These are phyloP conservation scores for Aphaenogaster ashmeadi DNA, from an alignment of 1,140 invertebrate genomes.

Conservation along the genomic window DNA sequence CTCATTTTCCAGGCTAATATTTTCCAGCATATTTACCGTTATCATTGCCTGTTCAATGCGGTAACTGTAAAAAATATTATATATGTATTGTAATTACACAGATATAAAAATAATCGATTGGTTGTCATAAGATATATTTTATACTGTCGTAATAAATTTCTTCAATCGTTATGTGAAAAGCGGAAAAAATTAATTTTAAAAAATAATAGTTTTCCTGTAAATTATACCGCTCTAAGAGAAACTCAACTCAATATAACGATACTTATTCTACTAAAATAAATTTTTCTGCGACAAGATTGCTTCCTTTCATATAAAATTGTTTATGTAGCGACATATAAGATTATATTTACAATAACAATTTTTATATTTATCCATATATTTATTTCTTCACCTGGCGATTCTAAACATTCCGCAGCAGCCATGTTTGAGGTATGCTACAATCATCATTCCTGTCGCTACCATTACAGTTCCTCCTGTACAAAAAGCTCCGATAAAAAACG, in stretches of 20 bases:
- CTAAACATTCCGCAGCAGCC: neutral
- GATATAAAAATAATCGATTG: neutral
- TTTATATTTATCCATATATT: neutral
- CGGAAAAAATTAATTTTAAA: neutral
- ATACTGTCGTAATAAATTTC: neutral
- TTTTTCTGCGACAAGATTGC: too few species aligned
- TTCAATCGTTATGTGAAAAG: too few species aligned
- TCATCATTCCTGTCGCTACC: neutral
- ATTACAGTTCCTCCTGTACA: neutral
- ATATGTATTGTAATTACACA: too few species aligned
- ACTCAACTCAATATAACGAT: too few species aligned
- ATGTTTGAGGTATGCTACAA: neutral
- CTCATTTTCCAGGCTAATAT: neutral
- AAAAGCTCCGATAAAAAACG: too few species aligned
- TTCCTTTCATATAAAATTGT: too few species aligned
- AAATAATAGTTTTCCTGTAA: too few species aligned
- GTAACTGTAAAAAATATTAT: slow-evolving; percentile 1
- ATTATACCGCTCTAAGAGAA: too few species aligned
- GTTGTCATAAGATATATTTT: neutral
- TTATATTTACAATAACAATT: neutral
- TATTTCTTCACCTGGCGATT: neutral
- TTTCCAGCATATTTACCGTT: neutral
- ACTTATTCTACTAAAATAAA: too few species aligned
- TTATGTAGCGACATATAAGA: too few species aligned
- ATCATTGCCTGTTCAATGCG: neutral